Evolutionary conservation across 2,888 invertebrate genomes (phyloP).

Genomic region (Pachliopta kotzebuea): DNA sequence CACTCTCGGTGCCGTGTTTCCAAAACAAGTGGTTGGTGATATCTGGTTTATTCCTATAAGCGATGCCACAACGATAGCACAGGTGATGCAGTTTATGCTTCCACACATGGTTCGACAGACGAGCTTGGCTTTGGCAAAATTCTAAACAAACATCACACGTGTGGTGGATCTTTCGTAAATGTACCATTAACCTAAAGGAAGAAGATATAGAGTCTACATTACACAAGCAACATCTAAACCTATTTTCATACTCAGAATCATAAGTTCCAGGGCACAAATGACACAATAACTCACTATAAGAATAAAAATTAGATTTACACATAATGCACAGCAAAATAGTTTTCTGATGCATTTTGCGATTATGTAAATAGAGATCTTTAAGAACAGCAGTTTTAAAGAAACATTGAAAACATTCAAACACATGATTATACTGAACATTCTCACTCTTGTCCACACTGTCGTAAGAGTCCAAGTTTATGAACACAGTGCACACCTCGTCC

Average conservation of each 20-base stretch:
- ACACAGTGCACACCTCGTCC: slow-evolving; percentile 81
- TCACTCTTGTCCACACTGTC: slow-evolving; percentile 82
- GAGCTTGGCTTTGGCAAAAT: slow-evolving; percentile 88
- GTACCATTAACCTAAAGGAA: slow-evolving; percentile 93
- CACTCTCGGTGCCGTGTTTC: slow-evolving; percentile 95
- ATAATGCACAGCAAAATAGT: slow-evolving; percentile 90
- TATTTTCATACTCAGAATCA: slow-evolving; percentile 83
- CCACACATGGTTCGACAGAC: slow-evolving; percentile 93
- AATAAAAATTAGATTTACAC: slow-evolving; percentile 93
- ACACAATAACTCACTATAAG: slow-evolving; percentile 92
- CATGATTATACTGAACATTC: slow-evolving; percentile 81
- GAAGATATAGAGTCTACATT: slow-evolving; percentile 89
- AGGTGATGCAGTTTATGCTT: slow-evolving; percentile 93
- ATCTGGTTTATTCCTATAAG: slow-evolving; percentile 92
- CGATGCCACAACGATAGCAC: slow-evolving; percentile 93
- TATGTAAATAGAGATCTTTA: slow-evolving; percentile 92
- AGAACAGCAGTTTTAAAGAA: slow-evolving; percentile 88
- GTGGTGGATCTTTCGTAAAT: slow-evolving; percentile 90
- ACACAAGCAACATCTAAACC: slow-evolving; percentile 91
- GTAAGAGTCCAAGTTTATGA: slow-evolving; percentile 87
- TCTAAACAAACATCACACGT: slow-evolving; percentile 94
- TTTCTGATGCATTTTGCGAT: slow-evolving; percentile 92
- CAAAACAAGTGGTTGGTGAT: slow-evolving; percentile 94
- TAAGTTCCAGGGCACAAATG: slow-evolving; percentile 92
- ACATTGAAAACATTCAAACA: slow-evolving; percentile 93